Evolutionary conservation across 2,888 invertebrate genomes (phyloP), one percentile per base, ranked within the genome.

Genomic region (Hirtodrosophila cameraria): DNA sequence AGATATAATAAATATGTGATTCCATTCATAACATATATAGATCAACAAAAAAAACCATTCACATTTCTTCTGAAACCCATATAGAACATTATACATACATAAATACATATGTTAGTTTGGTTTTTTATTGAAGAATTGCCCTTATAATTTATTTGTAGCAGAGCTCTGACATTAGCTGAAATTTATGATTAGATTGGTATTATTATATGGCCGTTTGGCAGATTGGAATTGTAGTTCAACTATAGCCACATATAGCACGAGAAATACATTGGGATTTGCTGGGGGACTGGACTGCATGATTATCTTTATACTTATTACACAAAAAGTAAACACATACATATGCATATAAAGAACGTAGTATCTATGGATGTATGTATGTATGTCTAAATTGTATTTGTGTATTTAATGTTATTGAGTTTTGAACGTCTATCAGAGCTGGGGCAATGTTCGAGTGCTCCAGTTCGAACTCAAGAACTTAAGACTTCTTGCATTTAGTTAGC

Each of bases 391-490:
- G n/a, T 15, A 13, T 12, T 13, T 36, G 4, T 39, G 11, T 38
- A 30, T 45, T 45, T 7, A 30, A 30, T 43, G 31, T 16, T n/a
- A 27, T 50, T 43, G 36, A 20, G 28, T 31, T 39, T 42, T 49
- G 1, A 66, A 6, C 25, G 52, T 35, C 38, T 68, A 71, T 63
- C 53, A 41, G 38, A 38, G 18, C 11, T 13, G 30, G 73, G 74
- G 55, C 68, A 70, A 73, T 67, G 70, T 33, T 70, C 74, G 70
- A 70, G 74, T 70, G 48, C 43, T 27, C 38, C 27, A n/a, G n/a
- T n/a, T n/a, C n/a, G n/a, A n/a, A n/a, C n/a, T 45, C 43, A 55
- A 43, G 18, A 27, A 16, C 50, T 20, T n/a, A n/a, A n/a, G 9
- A 46, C 28, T 36, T 46, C 23, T 18, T 54, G 8, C 15, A 46